Evolutionary conservation across 1,140 invertebrate species (phyloP).

Genomic region (Phortica variegata): DNA sequence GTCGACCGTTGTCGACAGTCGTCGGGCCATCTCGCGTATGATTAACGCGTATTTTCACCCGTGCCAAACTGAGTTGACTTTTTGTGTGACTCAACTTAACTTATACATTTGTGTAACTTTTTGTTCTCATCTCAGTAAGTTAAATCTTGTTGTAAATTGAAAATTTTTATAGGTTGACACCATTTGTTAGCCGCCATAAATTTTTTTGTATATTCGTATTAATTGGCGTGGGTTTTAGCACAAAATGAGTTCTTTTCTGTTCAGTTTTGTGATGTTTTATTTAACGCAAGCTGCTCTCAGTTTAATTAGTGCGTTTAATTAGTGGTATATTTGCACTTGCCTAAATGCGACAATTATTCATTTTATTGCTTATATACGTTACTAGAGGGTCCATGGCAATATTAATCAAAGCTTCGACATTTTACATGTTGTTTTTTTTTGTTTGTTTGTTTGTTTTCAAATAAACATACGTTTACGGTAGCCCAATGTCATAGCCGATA

Average conservation of each 20-base stretch:
- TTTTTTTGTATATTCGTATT: conserved; percentile 21
- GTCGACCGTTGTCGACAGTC: too few relatives aligned
- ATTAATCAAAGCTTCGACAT: conserved; percentile 16
- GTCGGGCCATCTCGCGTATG: conserved; percentile 24
- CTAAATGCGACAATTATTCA: too few relatives aligned
- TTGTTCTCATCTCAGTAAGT: not conserved
- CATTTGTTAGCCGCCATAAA: conserved; percentile 25
- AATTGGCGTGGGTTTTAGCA: conserved; percentile 35
- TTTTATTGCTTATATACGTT: not conserved
- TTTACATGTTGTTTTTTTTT: too few relatives aligned
- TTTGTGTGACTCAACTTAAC: conserved; percentile 4
- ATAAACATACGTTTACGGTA: too few relatives aligned
- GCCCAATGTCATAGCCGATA: too few relatives aligned
- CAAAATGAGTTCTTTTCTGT: too few relatives aligned
- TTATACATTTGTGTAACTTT: not conserved
- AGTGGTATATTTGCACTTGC: too few relatives aligned
- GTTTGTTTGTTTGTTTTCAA: too few relatives aligned
- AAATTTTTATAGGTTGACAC: conserved; percentile 34
- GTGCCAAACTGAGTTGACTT: conserved; percentile 9
- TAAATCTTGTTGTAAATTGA: conserved; percentile 12
- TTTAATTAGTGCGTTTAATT: too few relatives aligned
- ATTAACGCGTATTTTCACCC: conserved; percentile 39
- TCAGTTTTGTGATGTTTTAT: conserved; percentile 14
- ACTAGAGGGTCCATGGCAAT: not conserved
- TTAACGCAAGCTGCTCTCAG: too few relatives aligned